These are phyloP conservation scores for Poecilus cupreus DNA, from an alignment of 2,888 invertebrate genomes.

Conservation along the genomic window DNA sequence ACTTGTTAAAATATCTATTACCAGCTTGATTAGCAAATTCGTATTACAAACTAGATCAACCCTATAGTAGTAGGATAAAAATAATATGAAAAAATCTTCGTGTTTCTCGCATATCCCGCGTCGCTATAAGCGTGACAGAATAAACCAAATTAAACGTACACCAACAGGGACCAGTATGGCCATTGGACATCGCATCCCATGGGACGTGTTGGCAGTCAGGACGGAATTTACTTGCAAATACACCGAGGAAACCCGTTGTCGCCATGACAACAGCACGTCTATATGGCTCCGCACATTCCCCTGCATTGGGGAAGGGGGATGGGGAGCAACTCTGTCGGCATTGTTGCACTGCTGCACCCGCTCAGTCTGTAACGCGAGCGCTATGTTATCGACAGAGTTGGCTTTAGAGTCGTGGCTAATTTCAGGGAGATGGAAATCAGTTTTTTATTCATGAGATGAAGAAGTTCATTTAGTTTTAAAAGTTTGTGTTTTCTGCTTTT, in stretches of 20 bases:
- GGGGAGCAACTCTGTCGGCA: neutral
- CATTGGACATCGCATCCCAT: conserved; percentile 35
- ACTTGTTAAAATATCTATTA: neutral
- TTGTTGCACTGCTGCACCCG: conserved; percentile 24
- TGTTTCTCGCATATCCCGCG: neutral
- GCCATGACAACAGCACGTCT: conserved; percentile 56
- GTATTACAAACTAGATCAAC: neutral
- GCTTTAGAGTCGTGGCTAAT: conserved; percentile 37
- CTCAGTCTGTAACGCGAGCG: neutral
- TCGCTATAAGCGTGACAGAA: conserved; percentile 19
- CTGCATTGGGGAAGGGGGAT: neutral
- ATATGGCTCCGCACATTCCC: neutral
- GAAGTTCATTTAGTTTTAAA: neutral
- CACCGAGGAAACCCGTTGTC: conserved; percentile 44
- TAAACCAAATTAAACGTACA: conserved; percentile 15
- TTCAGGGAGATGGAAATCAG: conserved; percentile 41
- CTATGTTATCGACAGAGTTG: conserved; percentile 37
- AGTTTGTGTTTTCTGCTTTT: conserved; percentile 30
- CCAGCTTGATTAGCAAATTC: neutral
- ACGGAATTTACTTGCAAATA: conserved; percentile 52
- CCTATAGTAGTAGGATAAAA: neutral
- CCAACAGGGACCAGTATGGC: neutral
- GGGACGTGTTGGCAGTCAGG: conserved; percentile 42
- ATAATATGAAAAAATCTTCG: neutral
- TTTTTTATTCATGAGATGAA: conserved; percentile 52